Conservation (phyloP, 1,140 invertebrate genomes). For the Pararge aegeria region DNA sequence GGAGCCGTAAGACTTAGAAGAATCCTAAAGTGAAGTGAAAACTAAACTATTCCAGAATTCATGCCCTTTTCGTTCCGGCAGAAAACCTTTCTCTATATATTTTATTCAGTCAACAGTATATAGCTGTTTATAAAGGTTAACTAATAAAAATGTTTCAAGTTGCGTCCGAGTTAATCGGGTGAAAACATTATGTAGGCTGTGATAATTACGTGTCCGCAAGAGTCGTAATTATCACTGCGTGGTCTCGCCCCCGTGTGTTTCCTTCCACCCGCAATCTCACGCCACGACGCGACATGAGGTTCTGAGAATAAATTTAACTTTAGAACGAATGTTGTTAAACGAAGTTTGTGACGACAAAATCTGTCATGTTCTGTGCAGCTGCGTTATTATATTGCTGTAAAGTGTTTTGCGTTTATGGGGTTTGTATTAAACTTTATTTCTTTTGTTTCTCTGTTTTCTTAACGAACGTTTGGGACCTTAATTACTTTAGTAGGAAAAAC, state of each 20-base stretch:
- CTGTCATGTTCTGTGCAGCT: not conserved
- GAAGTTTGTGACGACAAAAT: not conserved
- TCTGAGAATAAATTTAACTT: constrained; percentile 1
- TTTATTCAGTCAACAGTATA: too few species aligned
- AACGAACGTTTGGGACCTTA: too few species aligned
- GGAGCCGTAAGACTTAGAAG: not conserved
- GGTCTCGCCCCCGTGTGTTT: constrained; percentile 25
- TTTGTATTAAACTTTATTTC: not conserved
- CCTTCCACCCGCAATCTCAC: constrained; percentile 21
- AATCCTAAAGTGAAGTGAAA: too few species aligned
- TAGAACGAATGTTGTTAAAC: not conserved
- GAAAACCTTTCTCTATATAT: too few species aligned
- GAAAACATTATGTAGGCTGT: not conserved
- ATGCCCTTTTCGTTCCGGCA: too few species aligned
- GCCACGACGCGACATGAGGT: constrained; percentile 1
- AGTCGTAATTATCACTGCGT: constrained; percentile 73
- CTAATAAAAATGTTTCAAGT: not conserved
- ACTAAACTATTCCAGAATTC: too few species aligned
- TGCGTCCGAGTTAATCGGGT: not conserved
- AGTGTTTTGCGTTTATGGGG: not conserved
- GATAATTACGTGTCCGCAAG: constrained; percentile 15
- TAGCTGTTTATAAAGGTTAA: too few species aligned
- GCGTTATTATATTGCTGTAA: not conserved
- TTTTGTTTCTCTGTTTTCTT: too few species aligned
- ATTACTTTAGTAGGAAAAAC: too few species aligned